Conservation (phyloP, 2,113 vertebrate species). For the Spea bombifrons region DNA sequence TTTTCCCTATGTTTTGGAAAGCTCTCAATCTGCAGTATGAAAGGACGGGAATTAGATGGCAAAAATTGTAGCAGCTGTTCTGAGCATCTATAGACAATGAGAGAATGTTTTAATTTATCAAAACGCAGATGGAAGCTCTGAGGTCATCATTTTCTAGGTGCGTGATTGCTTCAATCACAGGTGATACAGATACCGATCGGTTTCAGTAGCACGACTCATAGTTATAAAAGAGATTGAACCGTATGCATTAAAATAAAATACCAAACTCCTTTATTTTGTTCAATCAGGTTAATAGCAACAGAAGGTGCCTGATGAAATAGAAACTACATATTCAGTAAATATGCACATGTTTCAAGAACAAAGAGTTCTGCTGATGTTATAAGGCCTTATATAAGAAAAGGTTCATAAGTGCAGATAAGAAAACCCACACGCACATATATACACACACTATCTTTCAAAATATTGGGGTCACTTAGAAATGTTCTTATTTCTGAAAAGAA, state of each 20-base stretch:
- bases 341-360: not conserved
- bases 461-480: no score
- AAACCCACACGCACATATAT: no score
- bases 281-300: not conserved
- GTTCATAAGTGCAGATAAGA: no score
- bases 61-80: constrained; percentile 40
- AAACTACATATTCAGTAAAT: not conserved
- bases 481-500: no score
- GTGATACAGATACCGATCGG: not conserved
- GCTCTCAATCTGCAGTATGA: constrained; percentile 23
- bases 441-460: no score
- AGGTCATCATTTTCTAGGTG: constrained; percentile 4
- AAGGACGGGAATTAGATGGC: constrained; percentile 31
- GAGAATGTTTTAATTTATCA: constrained; percentile 36
- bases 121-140: constrained; percentile 31
- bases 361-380: no score
- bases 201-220: not conserved
- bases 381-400: no score
- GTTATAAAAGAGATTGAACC: not conserved
- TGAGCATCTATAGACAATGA: constrained; percentile 27
- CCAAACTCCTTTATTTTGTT: not conserved
- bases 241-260: not conserved
- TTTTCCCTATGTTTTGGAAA: constrained; percentile 25
- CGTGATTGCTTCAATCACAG: not conserved
- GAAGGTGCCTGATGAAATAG: not conserved